Conservation (phyloP, 2,888 invertebrate species). For the Steinernema hermaphroditum region DNA sequence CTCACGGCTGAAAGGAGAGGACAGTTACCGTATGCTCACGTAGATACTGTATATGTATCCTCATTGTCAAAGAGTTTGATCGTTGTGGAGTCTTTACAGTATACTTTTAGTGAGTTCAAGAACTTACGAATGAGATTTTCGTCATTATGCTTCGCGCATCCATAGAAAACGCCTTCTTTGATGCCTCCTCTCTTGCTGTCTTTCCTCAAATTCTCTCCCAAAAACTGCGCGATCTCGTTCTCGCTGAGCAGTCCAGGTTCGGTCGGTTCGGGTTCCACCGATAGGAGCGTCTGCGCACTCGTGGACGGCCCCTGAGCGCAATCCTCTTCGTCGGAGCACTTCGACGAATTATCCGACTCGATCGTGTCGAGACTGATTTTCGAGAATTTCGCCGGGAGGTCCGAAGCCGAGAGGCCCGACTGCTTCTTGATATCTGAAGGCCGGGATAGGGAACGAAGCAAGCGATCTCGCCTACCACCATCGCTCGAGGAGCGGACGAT, state of each 20-base stretch:
- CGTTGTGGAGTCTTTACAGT: too few species aligned
- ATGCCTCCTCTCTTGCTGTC: conserved; percentile 27
- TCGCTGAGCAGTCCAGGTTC: conserved; percentile 18
- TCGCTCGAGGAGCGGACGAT: conserved; percentile 18
- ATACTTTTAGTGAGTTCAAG: too few species aligned
- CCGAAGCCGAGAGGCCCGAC: neutral
- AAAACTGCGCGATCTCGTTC: conserved; percentile 21
- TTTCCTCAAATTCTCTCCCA: conserved; percentile 23
- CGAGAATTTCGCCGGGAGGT: conserved; percentile 3
- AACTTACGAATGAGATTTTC: conserved; percentile 34
- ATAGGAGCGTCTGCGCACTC: neutral
- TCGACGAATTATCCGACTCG: conserved; percentile 22
- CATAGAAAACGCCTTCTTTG: conserved; percentile 38
- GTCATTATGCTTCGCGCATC: conserved; percentile 46
- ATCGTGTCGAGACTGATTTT: conserved; percentile 26
- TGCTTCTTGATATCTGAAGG: neutral
- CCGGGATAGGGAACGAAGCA: too few species aligned
- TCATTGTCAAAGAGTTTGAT: too few species aligned
- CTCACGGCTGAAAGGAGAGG: conserved; percentile 10
- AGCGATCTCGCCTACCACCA: neutral
- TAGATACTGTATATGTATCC: too few species aligned
- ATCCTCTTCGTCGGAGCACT: conserved; percentile 25
- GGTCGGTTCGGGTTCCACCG: neutral
- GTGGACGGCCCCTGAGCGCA: conserved; percentile 21
- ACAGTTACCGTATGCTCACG: too few species aligned